Base-by-base conservation (phyloP, 2,888 invertebrate genomes). In the Machimus rusticus region DNA sequence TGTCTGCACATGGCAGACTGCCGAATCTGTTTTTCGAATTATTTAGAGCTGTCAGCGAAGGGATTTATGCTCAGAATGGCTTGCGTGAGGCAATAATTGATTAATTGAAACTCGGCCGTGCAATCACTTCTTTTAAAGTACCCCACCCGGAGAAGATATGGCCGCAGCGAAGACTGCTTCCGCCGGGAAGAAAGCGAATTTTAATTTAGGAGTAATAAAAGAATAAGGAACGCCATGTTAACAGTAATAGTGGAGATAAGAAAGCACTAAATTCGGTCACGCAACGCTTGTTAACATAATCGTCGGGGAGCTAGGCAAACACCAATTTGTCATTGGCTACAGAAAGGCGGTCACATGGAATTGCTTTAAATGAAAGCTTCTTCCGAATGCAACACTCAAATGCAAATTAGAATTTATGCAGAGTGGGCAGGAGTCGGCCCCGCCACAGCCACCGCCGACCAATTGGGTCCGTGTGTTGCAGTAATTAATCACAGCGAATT, bases 311-410 rank as follows among this genome's bases (percentile, higher is more conserved):
- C 74, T 74, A 85, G 28, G 85, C 85, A 85, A 85, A 85, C 74
- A 85, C 39, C 85, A 85, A 85, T 85, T 85, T 85, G 85, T 85
- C 85, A 85, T 85, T 85, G 85, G 85, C 74, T 74, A 85, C 82
- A 88, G 87, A 87, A 87, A 87, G 88, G 87, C 88, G 87, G 88
- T 87, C 88, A 87, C 86, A 76, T 87, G 76, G 86, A 88, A 88
- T 88, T 87, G 87, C 87, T 76, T 76, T 78, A 88, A 84, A 87
- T 88, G 88, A 88, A 88, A 88, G 88, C 87, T 86, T 87, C 85
- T 88, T 87, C 88, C 88, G 87, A 88, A 87, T 88, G 88, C 87
- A 87, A 87, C 87, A 87, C 76, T 76, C 82, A 66, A 87, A 87
- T 87, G 87, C 88, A 88, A 88, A 87, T 88, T 55, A 81, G 88